Percentiles rank a stretch among this genome's conserved stretches.
Evolutionary conservation across 2,797 vertebrate species (phyloP).

Genomic region (Margarornis squamiger): DNA sequence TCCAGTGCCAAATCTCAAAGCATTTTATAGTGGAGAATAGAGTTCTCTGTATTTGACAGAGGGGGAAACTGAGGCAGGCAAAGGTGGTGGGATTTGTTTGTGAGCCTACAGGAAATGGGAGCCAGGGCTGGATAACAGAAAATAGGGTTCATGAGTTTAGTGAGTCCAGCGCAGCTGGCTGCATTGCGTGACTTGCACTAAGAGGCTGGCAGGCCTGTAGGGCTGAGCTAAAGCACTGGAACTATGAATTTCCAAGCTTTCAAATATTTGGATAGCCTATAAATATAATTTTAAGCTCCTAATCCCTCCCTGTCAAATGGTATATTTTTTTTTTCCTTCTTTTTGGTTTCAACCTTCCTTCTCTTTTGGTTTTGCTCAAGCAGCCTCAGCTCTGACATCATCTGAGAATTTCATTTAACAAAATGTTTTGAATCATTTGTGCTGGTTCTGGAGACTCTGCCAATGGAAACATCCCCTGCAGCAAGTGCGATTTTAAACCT

Average conservation of each 20-base stretch:
- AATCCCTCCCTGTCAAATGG: constrained; percentile 26
- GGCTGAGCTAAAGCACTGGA: constrained; percentile 35
- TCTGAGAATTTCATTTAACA: constrained; percentile 49
- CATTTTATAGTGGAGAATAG: accelerated
- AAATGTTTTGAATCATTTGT: constrained; percentile 51
- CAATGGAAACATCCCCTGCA: constrained; percentile 53
- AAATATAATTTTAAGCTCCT: constrained; percentile 57
- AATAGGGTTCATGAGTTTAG: not conserved
- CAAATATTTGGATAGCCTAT: constrained; percentile 52
- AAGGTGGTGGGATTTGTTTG: not conserved
- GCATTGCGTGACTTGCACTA: not conserved
- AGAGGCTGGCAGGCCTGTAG: constrained; percentile 33
- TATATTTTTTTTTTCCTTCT: not conserved
- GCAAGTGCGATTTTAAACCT: constrained; percentile 40
- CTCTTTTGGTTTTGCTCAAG: constrained; percentile 13
- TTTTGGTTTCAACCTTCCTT: not conserved
- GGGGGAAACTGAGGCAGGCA: not conserved
- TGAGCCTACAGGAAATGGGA: not conserved
- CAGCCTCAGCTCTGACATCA: constrained; percentile 44
- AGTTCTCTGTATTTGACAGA: not conserved
- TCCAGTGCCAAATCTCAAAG: not conserved
- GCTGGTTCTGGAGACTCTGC: not conserved
- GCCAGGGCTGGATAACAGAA: not conserved
- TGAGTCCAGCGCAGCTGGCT: constrained; percentile 35
- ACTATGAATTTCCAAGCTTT: constrained; percentile 40